A percentile compares a stretch with the other conserved stretches of the same genome.
Evolutionary conservation across 2,113 vertebrate species (phyloP).

Genomic region (Bungarus multicinctus): DNA sequence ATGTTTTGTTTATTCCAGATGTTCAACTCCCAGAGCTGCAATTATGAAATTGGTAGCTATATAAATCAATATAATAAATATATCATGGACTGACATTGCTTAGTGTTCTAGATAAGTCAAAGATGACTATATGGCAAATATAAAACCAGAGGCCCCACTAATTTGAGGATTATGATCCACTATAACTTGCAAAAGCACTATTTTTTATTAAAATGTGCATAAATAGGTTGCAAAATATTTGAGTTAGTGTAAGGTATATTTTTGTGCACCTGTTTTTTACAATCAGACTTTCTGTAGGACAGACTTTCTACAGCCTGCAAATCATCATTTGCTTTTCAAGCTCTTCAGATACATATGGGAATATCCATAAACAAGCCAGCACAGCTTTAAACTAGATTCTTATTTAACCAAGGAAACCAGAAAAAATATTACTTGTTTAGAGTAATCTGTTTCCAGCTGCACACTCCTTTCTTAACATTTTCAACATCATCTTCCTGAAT

Average conservation of each 20-base stretch:
- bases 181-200: neutral
- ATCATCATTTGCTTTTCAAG: neutral
- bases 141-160: neutral
- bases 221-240: constrained; percentile 1
- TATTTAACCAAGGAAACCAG: neutral
- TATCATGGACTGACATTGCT: neutral
- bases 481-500: neutral
- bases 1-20: neutral
- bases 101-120: neutral
- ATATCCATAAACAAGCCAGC: neutral
- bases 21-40: neutral
- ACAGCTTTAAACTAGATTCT: neutral
- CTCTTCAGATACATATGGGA: neutral
- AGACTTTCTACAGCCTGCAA: neutral
- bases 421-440: neutral
- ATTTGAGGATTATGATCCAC: neutral
- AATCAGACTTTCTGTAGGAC: neutral
- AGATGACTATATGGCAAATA: neutral
- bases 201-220: neutral
- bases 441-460: neutral
- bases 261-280: neutral
- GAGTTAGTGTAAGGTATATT: neutral
- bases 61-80: neutral
- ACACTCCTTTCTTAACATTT: neutral
- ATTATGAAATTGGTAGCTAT: neutral